phyloP scores from a whole-genome alignment of 2,113 vertebrate species.

The Alethe diademata region DNA sequence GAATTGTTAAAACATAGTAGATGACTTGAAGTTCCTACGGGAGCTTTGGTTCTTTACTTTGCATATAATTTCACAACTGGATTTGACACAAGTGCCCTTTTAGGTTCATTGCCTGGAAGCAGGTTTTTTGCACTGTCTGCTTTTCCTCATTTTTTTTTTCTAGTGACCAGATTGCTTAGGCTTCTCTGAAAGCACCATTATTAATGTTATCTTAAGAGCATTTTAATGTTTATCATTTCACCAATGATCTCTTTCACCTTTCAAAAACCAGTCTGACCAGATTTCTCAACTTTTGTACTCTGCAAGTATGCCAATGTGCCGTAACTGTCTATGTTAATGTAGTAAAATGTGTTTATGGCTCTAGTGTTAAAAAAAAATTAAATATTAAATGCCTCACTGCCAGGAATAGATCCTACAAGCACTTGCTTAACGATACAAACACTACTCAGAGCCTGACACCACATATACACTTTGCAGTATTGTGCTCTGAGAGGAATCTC shows the following conservation, averaged over 20 bases:
- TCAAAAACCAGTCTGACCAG: conserved; percentile 54
- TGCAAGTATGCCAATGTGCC: background rate
- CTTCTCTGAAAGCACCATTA: background rate
- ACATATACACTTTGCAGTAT: background rate
- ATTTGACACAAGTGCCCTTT: background rate
- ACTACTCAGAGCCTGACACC: background rate
- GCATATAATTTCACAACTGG: background rate
- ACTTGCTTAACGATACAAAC: background rate
- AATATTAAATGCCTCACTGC: background rate
- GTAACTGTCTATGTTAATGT: background rate
- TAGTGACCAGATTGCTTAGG: background rate
- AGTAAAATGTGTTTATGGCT: background rate
- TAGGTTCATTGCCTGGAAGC: background rate
- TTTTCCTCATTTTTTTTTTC: background rate
- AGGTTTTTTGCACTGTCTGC: background rate
- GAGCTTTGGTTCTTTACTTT: conserved; percentile 18
- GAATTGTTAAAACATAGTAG: background rate
- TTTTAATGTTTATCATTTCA: conserved; percentile 41
- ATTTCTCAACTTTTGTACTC: conserved; percentile 33
- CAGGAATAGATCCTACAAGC: background rate
- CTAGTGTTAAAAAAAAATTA: background rate
- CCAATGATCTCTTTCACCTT: background rate
- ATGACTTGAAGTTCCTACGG: background rate
- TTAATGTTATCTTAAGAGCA: conserved; percentile 36
- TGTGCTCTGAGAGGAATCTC: background rate